Evolutionary conservation across 2,113 vertebrate species (phyloP), one percentile per base, ranked within the genome.

Genomic region (Garra rufa): DNA sequence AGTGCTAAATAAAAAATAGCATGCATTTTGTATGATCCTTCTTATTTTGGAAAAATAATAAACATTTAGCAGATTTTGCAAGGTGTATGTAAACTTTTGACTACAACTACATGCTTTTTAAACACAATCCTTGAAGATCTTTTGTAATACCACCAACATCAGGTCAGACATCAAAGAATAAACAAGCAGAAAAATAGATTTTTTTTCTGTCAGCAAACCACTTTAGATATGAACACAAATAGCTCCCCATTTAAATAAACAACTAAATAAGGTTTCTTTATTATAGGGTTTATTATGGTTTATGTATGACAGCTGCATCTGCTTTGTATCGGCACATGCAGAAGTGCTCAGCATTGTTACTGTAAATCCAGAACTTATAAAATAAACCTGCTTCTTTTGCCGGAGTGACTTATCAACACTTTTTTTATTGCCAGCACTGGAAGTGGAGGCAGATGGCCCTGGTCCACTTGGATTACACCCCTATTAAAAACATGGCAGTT

Each of bases 381-480:
- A 43, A 67, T 48, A 80, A 48, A 67, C 41, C 59, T 17, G 34
- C 4, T 48, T 28, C 77, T 46, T 74, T 55, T 86, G 57, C 15
- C 73, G n/a, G 21, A 57, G 41, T 67, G 61, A 85, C 43, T 50
- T 30, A 28, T 76, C 83, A 85, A 11, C 87, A 76, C 46, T 10
- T 75, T 73, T 78, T 57, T 85, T 26, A 83, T 69, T 59, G 73
- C 78, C 41, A 67, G 34, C 24, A 26, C 30, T 6, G 75, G 69
- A 71, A 63, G 85, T 41, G 69, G 52, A 67, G 84, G 82, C 88
- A 90, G 88, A 89, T 90, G 89, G 87, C 80, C 70, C 50, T 46
- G 73, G 70, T 87, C 73, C 75, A 85, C 85, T 83, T 80, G 74
- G 83, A 85, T 87, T 83, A 79, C 85, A 82, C 71, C 78, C 82